Percentiles rank a stretch among this genome's conserved stretches.
Conservation (phyloP, 2,797 vertebrate species). For the Micropoecilia bifurca region DNA sequence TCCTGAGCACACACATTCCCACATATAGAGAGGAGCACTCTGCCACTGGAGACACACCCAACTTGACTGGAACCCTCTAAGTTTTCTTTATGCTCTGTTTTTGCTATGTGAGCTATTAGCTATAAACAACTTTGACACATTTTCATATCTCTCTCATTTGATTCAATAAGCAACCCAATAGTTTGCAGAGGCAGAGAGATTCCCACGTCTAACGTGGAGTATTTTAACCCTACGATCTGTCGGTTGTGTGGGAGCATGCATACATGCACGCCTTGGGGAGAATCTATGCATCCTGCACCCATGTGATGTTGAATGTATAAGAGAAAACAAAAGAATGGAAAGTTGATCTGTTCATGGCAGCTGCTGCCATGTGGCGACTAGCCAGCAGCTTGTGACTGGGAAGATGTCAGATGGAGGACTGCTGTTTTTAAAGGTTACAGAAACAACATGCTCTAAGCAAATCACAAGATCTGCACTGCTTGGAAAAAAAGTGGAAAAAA, state of each 20-base stretch:
- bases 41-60: neutral
- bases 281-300: slow-evolving; percentile 27
- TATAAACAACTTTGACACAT: neutral
- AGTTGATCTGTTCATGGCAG: slow-evolving; percentile 59
- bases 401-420: slow-evolving; percentile 72
- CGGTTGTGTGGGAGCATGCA: neutral
- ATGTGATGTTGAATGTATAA: slow-evolving; percentile 60
- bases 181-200: neutral
- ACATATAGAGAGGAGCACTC: neutral
- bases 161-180: neutral
- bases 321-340: slow-evolving; percentile 39
- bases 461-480: slow-evolving; percentile 81
- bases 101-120: neutral
- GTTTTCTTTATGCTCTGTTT: neutral
- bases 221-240: neutral
- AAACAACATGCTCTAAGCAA: slow-evolving; percentile 80
- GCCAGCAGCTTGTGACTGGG: slow-evolving; percentile 82
- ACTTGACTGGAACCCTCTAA: neutral
- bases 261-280: slow-evolving; percentile 8
- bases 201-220: neutral
- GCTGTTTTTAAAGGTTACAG: slow-evolving; percentile 81
- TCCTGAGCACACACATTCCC: neutral
- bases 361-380: slow-evolving; percentile 74
- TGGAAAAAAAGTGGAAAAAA: slow-evolving; percentile 37
- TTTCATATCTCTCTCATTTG: slow-evolving; percentile 8